Base-by-base conservation (phyloP, 2,113 vertebrate species). In the Pseudopipra pipra region DNA sequence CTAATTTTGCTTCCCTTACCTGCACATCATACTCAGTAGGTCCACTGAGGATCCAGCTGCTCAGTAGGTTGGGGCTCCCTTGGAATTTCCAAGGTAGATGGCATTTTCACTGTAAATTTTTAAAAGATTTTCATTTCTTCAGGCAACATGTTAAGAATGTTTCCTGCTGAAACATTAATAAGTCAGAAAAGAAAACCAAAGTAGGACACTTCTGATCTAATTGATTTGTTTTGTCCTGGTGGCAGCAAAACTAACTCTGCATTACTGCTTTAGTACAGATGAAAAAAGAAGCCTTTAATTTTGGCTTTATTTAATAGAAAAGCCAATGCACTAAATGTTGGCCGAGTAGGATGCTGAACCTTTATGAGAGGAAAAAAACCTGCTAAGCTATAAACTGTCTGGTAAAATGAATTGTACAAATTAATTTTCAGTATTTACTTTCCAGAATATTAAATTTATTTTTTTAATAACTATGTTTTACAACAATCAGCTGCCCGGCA, bases 161-260 rank as follows among this genome's bases (percentile, higher is more conserved):
- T 92, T 89, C 86, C 88, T 84, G 16, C 76, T 87, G 94, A 94
- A 94, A 92, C 89, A 79, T 96, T 94, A 89, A 43, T 92, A 94
- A 88, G 82, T 87, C 78, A 95, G 73, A 85, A 93, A 91, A 90
- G n/a, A 41, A 87, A 76, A 74, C 58, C 31, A 31, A 86, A 95
- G 67, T 90, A 96, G 84, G 96, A 85, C 87, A 79, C 86, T 96
- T 93, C 84, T 91, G 72, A 92, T 84, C 52, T 79, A 66, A 79
- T 89, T 58, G 72, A 51, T 93, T 92, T 96, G 66, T 80, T 93
- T 96, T 89, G 89, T 84, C 56, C 61, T 85, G 33, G 49, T 81
- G 49, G 77, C 52, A 76, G 79, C 41, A 90, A 96, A 95, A 80
- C 56, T 63, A 80, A 70, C 52, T 79, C 65, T 81, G n/a, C 24